Percentiles rank a stretch among this genome's conserved stretches.
These are phyloP conservation scores for Autographa gamma DNA, from an alignment of 2,888 invertebrate species.

Conservation along the genomic window DNA sequence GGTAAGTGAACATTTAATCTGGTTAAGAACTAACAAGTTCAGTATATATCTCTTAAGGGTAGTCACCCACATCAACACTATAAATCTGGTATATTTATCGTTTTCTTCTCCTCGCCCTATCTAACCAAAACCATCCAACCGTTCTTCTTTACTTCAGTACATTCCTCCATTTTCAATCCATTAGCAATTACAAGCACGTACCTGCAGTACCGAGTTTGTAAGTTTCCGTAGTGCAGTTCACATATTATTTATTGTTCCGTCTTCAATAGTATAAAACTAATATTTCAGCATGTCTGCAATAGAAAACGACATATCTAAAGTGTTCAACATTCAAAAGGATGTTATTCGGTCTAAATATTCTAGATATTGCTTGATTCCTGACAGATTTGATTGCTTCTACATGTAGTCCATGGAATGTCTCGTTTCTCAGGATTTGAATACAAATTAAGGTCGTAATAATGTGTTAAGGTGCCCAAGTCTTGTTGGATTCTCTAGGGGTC, in stretches of 20 bases:
- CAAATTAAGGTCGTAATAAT: conserved; percentile 10
- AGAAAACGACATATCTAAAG: conserved; percentile 7
- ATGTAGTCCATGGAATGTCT: conserved; percentile 8
- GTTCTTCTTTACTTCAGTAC: neutral
- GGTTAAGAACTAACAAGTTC: neutral
- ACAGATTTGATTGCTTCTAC: conserved; percentile 24
- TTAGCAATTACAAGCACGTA: conserved; percentile 41
- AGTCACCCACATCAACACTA: neutral
- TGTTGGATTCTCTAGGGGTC: neutral
- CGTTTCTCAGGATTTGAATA: conserved; percentile 14
- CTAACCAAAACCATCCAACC: neutral
- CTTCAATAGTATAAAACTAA: conserved; percentile 19
- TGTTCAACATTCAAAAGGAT: conserved; percentile 6
- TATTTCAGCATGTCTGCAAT: conserved; percentile 21
- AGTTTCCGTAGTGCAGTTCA: conserved; percentile 43
- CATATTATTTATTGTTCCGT: conserved; percentile 28
- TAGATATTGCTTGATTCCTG: conserved; percentile 14
- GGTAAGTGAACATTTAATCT: neutral
- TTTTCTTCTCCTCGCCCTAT: no score
- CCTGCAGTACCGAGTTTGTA: conserved; percentile 8
- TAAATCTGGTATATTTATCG: neutral
- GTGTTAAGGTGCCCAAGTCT: neutral
- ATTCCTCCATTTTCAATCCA: conserved; percentile 12
- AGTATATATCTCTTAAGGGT: neutral
- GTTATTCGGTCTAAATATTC: conserved; percentile 3